Percentiles rank a stretch among this genome's conserved stretches.
These are phyloP conservation scores for Limnothrissa miodon DNA, from an alignment of 2,113 vertebrate genomes.

Conservation along the genomic window DNA sequence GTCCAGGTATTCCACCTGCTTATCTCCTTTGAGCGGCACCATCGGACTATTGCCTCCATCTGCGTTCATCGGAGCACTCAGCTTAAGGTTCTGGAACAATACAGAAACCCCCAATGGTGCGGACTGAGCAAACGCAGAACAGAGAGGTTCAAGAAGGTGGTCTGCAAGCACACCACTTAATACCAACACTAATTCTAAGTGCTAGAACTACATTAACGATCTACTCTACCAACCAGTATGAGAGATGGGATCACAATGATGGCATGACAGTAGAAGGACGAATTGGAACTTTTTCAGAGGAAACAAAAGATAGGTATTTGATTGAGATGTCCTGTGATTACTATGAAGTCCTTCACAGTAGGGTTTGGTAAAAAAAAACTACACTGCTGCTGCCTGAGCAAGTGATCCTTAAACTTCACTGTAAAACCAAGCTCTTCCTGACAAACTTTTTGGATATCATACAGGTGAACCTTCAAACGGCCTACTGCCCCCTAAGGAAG, in stretches of 20 bases:
- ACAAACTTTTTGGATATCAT: neutral
- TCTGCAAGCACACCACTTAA: neutral
- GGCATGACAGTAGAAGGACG: neutral
- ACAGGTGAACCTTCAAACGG: neutral
- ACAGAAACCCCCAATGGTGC: constrained; percentile 24
- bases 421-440: neutral
- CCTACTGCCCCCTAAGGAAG: neutral
- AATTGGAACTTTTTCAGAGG: neutral
- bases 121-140: neutral
- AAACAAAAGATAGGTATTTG: neutral
- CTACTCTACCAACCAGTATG: neutral
- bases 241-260: neutral
- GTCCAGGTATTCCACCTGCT: constrained; percentile 97
- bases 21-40: constrained; percentile 94
- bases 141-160: neutral
- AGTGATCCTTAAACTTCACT: neutral
- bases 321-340: neutral
- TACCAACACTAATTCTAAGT: neutral
- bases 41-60: constrained; percentile 91
- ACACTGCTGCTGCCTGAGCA: neutral
- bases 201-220: neutral
- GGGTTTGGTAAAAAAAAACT: neutral
- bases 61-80: constrained; percentile 67
- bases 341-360: neutral
- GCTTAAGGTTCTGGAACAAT: constrained; percentile 68